Base-by-base conservation (phyloP, 92 coral and sea anemone species). In the Siderastrea siderea region DNA sequence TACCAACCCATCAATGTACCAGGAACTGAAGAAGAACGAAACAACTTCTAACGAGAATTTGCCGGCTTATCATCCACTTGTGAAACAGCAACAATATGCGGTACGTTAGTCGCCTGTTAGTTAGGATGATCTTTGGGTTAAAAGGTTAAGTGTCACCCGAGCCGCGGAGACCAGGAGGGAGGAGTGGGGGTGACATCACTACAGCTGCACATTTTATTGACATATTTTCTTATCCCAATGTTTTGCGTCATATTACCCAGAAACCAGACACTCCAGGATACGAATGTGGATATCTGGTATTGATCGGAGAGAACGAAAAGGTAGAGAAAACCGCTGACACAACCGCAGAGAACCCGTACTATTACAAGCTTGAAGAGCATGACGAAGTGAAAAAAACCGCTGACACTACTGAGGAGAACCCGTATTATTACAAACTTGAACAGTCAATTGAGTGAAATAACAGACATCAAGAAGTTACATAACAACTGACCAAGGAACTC, bases 401-500 rank as follows among this genome's bases (percentile, higher is more conserved):
- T 82, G 78, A 57, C 68, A 7, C 16, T 4, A 44, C 14, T 12
- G 71, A 54, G 44, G 85, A 52, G 13, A 51, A 71, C 51, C 86
- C 86, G n/a, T 82, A 69, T 70, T 82, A 58, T 47, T 82, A 55
- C 44, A 57, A 69, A 70, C 57, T 82, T 69, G 86, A 82, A 51
- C 44, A 77, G 69, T 4, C 5, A 2, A 10, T 1, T 6, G 54
- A 70, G 26, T 46, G 2, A 43, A 52, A 43, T 62, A 26, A 10
- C 53, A 19, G 8, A 17, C n/a, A 0, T 13, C 10, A 57, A 8
- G 13, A 57, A 7, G 8, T 14, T 57, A 57, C 6, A 55, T 57
- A 8, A 1, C 61, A 57, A 57, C 2, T 57, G 61, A 57, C 13
- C 61, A 57, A 8, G 61, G 38, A 26, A 0, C 38, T 26, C 38